Base-by-base conservation (phyloP, 2,797 vertebrate genomes). In the Cossypha heuglini region DNA sequence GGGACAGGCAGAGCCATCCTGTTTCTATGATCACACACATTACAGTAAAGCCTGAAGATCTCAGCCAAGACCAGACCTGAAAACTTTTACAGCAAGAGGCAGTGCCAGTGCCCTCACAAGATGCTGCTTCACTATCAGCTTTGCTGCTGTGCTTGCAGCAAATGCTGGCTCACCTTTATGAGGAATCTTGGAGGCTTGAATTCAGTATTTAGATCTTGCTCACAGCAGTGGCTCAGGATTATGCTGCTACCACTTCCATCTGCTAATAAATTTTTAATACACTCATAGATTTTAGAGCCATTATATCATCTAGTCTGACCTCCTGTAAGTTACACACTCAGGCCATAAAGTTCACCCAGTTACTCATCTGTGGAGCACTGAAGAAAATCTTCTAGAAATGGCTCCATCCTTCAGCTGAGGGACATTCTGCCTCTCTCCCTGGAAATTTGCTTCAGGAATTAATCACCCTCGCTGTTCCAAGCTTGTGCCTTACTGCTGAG, bases 201-300 rank as follows among this genome's bases (percentile, higher is more conserved):
- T 83, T 94, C 79, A 68, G 62, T 64, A 58, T 91, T 93, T 90
- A 68, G 54, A 35, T 80, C 68, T 88, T 83, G 87, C 78, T 91
- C 82, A 64, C 45, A 88, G 75, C 45, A 68, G 54, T 48, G 28
- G 19, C 16, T 91, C 37, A 57, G 74, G 59, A 77, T 92, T 80
- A 59, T n/a, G 52, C 14, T 1, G 0, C n/a, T 64, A 45, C n/a
- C 57, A 80, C 57, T 57, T 80, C 38, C 72, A 88, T 54, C 49
- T 94, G 28, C 64, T 62, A 48, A 78, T 90, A 72, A 3, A 42
- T 83, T 93, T 95, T 90, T 77, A 67, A 91, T 51, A 64, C 28
- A 58, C 43, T 58, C 11, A 61, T 46, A 61, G 49, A n/a, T 63
- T 83, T 87, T 54, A 77, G 61, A 76, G 78, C 6, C 51, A 17